Percentiles rank a stretch among this genome's conserved stretches.
phyloP scores from a whole-genome alignment of 1,140 invertebrate genomes.

The Atta texana region DNA sequence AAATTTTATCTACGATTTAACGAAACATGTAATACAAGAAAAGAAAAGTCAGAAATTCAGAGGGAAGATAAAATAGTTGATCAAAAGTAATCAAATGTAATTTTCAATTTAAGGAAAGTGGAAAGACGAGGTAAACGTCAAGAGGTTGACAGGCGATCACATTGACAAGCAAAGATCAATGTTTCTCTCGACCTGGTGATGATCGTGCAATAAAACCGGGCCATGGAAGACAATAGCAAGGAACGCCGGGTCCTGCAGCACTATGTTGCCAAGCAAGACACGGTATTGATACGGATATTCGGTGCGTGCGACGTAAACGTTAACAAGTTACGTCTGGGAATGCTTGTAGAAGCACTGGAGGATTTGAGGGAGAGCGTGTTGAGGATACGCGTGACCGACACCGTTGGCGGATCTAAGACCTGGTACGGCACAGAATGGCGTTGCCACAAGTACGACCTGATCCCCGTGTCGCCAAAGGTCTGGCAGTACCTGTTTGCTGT shows the following conservation, averaged over 20 bases:
- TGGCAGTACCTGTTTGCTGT: constrained; percentile 86
- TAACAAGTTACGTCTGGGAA: constrained; percentile 73
- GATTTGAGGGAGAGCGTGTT: constrained; percentile 69
- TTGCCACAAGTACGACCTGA: constrained; percentile 78
- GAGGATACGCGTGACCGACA: constrained; percentile 73
- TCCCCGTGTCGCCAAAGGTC: constrained; percentile 80
- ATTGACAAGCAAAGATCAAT: neutral
- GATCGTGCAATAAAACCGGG: constrained; percentile 6
- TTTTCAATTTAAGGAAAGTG: neutral
- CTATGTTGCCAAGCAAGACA: constrained; percentile 77
- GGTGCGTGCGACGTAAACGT: constrained; percentile 78
- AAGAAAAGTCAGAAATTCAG: neutral
- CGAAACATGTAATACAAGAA: neutral
- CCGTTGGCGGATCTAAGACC: constrained; percentile 65
- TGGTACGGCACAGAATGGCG: constrained; percentile 82
- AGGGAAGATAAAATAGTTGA: neutral
- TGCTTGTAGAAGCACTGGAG: constrained; percentile 78
- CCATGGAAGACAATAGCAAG: constrained; percentile 66
- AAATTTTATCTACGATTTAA: neutral
- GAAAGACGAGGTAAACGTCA: neutral
- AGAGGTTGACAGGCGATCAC: constrained; percentile 17
- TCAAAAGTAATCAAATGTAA: neutral
- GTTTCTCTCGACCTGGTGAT: neutral
- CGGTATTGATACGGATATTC: constrained; percentile 74
- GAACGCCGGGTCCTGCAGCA: constrained; percentile 63